Evolutionary conservation across 1,140 invertebrate species (phyloP).

Genomic region (Diorhabda carinulata): DNA sequence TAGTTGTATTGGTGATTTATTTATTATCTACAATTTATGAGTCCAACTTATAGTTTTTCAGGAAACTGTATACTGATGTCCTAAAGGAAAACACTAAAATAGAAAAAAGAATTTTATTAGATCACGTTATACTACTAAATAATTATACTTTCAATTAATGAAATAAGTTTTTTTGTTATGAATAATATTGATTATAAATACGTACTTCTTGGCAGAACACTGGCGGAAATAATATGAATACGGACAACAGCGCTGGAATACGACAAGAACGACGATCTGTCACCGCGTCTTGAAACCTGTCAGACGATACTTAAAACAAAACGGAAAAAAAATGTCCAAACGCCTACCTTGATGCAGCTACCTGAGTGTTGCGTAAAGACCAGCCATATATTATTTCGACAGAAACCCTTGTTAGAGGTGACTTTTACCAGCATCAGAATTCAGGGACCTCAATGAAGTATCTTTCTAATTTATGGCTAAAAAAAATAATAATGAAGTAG

Average conservation of each 20-base stretch:
- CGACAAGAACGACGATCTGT: conserved; percentile 28
- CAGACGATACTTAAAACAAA: conserved; percentile 35
- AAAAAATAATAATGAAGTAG: neutral
- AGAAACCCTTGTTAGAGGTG: conserved; percentile 44
- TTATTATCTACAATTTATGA: too few relatives aligned
- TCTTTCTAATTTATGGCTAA: neutral
- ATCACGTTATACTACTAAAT: too few relatives aligned
- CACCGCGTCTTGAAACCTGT: conserved; percentile 35
- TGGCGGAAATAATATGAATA: conserved; percentile 7
- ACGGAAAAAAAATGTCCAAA: conserved; percentile 31
- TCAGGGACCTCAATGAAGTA: conserved; percentile 22
- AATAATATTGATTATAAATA: too few relatives aligned
- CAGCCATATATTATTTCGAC: conserved; percentile 44
- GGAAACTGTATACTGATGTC: too few relatives aligned
- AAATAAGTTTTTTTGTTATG: too few relatives aligned
- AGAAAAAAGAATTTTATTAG: too few relatives aligned
- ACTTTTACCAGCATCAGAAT: conserved; percentile 40
- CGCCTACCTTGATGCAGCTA: conserved; percentile 44
- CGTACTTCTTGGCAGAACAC: too few relatives aligned
- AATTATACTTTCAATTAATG: too few relatives aligned
- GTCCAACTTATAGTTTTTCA: too few relatives aligned
- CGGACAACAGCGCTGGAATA: conserved; percentile 9
- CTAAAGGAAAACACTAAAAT: too few relatives aligned
- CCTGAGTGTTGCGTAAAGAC: conserved; percentile 44
- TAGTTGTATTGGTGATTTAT: too few relatives aligned